A percentile compares a stretch with the other conserved stretches of the same genome.
phyloP scores from a whole-genome alignment of 2,113 vertebrate genomes.

The Papio anubis region DNA sequence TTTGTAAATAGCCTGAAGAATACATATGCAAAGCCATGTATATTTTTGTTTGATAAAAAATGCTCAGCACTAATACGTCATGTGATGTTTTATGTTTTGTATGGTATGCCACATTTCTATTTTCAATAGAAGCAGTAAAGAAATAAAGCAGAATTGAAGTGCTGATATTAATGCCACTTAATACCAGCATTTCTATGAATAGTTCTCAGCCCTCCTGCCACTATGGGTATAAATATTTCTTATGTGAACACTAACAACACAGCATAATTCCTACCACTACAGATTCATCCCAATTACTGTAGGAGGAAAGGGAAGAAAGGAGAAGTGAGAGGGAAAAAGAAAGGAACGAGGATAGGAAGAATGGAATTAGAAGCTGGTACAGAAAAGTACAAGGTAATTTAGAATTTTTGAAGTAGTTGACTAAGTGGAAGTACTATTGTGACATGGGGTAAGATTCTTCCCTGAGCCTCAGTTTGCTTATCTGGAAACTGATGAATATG shows the following conservation, averaged over 20 bases:
- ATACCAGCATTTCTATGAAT: background rate
- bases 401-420: background rate
- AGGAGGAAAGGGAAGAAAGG: background rate
- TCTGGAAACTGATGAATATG: background rate
- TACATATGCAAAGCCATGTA: background rate
- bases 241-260: background rate
- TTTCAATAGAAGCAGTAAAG: conserved; percentile 41
- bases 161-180: background rate
- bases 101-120: background rate
- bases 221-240: background rate
- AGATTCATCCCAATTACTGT: background rate
- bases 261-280: background rate
- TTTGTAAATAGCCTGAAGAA: conserved; percentile 6
- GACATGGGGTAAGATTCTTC: background rate
- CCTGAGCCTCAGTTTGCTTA: background rate
- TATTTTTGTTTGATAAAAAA: background rate
- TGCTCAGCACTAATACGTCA: background rate
- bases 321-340: background rate
- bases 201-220: background rate
- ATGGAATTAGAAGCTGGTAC: background rate
- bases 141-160: conserved; percentile 16
- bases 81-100: background rate
- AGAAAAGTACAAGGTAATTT: background rate
- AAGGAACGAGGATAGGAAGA: background rate
- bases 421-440: background rate